phyloP scores from a whole-genome alignment of 2,888 invertebrate genomes.

The Pilophorus perplexus region DNA sequence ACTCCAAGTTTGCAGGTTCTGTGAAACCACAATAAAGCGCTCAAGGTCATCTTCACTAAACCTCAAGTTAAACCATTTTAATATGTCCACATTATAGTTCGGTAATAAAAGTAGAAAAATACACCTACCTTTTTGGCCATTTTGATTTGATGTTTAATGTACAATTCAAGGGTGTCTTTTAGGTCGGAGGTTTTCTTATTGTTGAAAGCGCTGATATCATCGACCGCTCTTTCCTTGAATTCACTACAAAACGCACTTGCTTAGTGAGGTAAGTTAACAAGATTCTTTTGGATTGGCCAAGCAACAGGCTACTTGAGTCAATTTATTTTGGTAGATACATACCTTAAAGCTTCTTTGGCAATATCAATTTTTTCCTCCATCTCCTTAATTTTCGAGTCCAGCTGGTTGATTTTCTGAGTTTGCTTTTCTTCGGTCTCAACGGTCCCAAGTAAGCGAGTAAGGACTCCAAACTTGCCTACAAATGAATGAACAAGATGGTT shows the following conservation, averaged over 20 bases:
- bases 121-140: conserved; percentile 68
- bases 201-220: conserved; percentile 70
- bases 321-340: conserved; percentile 49
- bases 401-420: conserved; percentile 64
- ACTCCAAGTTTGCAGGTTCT: conserved; percentile 75
- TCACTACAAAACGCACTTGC: conserved; percentile 59
- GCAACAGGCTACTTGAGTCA: too few species aligned
- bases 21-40: conserved; percentile 51
- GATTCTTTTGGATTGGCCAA: too few species aligned
- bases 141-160: conserved; percentile 69
- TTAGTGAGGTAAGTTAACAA: too few species aligned
- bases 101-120: not conserved
- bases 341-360: conserved; percentile 63
- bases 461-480: conserved; percentile 65
- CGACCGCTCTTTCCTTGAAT: conserved; percentile 64
- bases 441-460: conserved; percentile 70
- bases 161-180: conserved; percentile 67
- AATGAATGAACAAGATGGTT: too few species aligned
- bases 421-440: conserved; percentile 74
- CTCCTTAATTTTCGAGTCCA: conserved; percentile 66
- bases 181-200: conserved; percentile 69
- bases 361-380: conserved; percentile 60
- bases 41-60: too few species aligned
- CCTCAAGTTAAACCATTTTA: not conserved
- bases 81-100: conserved; percentile 1